Evolutionary conservation across 2,113 vertebrate species (phyloP), one percentile per base, ranked within the genome.

Genomic region (Corythoichthys intestinalis): DNA sequence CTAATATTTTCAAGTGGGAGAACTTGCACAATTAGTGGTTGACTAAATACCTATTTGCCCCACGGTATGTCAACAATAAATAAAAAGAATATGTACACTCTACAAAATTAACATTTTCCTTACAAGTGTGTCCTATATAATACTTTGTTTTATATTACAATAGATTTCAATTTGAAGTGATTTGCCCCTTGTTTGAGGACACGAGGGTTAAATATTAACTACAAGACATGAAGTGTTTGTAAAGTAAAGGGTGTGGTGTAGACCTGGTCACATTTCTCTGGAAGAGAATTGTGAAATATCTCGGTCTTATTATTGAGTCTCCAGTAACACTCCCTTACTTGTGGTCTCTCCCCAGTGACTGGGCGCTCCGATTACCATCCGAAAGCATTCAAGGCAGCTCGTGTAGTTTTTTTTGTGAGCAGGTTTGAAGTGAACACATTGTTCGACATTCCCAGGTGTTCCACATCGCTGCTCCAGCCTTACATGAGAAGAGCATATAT

Each of bases 361-460:
- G 50, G 71, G 67, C 65, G 54, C 64, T 82, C 70, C 6, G 47
- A 67, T 85, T 82, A 44, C 80, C 77, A 56, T 72, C 71, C 66
- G 13, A 72, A 50, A 79, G 75, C 37, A 15, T 62, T 52, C 54
- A 80, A 74, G 66, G 59, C 28, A 76, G 37, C 49, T 67, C 72
- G 75, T 66, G 74, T 69, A 35, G 41, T 57, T 44, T 44, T 44
- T 44, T 77, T 83, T 85, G 79, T 83, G 75, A 72, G 65, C 53
- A 75, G 74, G 77, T 79, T 71, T 85, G 41, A 80, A 83, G 73
- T 70, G 28, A 76, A 69, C 46, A 4, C 66, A 76, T 85, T 84
- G 82, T 84, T 73, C 67, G 35, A 9, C 39, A n/a, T 46, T 34
- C 12, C 6, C 13, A 37, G 34, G 44, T 64, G 58, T 77, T 63